Base-by-base conservation (phyloP, 2,888 invertebrate genomes). In the Mallateleia sp. region DNA sequence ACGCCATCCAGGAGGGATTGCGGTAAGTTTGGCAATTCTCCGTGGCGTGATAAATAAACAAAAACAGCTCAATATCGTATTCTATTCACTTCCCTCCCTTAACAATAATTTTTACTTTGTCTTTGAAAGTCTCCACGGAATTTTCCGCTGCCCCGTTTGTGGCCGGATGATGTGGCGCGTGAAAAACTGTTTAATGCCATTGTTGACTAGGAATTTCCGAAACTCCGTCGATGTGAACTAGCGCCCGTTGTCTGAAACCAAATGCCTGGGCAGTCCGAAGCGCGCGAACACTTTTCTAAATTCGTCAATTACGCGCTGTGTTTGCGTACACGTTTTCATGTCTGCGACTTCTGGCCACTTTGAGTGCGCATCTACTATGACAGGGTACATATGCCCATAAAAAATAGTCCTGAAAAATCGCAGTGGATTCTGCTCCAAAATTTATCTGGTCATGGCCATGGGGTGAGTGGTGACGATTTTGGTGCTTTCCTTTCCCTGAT, bases 211-310 rank as follows among this genome's bases (percentile, higher is more conserved):
- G 32, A 32, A 32, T 6, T 8, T 8, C 32, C 8, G 32, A 32
- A 32, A 32, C 32, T 32, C 8, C 4, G 8, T 32, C 6, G 6
- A 6, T 8, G 32, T 32, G 14, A 7, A 38, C 14, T 38, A 2
- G 34, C 79, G 74, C 0, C 87, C 89, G 8, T 81, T 79, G 58
- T 90, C 90, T 0, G 90, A 84, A 3, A 90, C 90, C 0, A 85
- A 8, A 24, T 84, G 87, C 14, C 56, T 2, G 0, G 90, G 89
- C 11, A 87, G 20, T 3, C 90, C 91, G 72, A 62, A 85, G 3
- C 87, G 64, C 8, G 86, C 67, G 25, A 90, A 89, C 20, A 86
- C 11, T 9, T 47, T 24, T 47, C 71, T 18, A 15, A 78, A 78
- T 47, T 77, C 62, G n/a, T 5, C 22, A 8, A 83, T 42, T 0